phyloP scores from a whole-genome alignment of 2,113 vertebrate genomes.

The Carlito syrichta region DNA sequence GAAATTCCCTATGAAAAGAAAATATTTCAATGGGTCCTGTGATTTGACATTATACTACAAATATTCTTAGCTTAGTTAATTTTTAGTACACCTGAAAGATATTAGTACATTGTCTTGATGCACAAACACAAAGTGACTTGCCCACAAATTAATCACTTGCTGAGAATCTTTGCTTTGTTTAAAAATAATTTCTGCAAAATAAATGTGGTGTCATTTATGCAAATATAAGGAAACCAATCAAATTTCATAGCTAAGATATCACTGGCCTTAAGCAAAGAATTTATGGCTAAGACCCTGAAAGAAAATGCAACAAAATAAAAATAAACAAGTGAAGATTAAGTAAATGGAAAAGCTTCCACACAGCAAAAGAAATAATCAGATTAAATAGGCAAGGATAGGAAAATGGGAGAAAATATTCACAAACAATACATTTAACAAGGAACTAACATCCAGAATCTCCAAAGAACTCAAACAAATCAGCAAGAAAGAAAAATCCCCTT shows the following conservation, averaged over 20 bases:
- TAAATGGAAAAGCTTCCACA: no score
- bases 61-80: neutral
- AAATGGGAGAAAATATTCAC: no score
- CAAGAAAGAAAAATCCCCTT: no score
- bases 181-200: slow-evolving; percentile 24
- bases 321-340: no score
- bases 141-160: neutral
- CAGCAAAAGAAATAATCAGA: no score
- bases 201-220: neutral
- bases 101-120: neutral
- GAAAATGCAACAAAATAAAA: no score
- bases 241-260: neutral
- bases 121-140: neutral
- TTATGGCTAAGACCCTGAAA: no score
- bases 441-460: no score
- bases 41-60: neutral
- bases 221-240: neutral
- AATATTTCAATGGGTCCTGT: neutral
- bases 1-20: neutral
- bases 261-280: no score
- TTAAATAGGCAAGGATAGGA: no score
- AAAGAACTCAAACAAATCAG: no score
- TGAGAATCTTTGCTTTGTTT: slow-evolving; percentile 13
- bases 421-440: no score
- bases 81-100: slow-evolving; percentile 11